Conservation (phyloP, 2,797 vertebrate species). For the Lithobates sylvaticus region DNA sequence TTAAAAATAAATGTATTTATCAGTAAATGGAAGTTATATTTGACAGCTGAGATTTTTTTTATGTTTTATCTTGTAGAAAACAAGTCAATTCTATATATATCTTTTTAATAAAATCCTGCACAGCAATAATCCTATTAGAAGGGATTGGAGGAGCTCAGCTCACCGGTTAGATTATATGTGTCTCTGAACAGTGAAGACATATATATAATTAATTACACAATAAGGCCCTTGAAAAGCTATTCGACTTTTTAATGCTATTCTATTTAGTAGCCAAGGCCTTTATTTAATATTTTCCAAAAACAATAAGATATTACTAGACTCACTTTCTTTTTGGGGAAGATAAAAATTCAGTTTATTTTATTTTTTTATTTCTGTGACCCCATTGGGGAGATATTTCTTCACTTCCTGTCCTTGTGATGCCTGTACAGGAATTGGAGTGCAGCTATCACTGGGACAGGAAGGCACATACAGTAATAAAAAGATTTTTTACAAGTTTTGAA, state of each 20-base stretch:
- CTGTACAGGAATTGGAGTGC: too few species aligned
- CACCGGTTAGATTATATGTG: constrained; percentile 19
- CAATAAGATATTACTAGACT: too few species aligned
- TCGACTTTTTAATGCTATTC: background rate
- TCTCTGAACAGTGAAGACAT: background rate
- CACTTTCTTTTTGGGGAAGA: too few species aligned
- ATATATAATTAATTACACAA: background rate
- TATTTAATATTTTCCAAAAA: too few species aligned
- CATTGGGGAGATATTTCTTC: too few species aligned
- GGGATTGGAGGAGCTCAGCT: constrained; percentile 59
- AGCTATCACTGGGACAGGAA: too few species aligned
- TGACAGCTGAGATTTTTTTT: background rate
- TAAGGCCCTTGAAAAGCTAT: background rate
- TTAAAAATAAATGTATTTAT: background rate
- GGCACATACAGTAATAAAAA: too few species aligned
- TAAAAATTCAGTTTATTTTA: too few species aligned
- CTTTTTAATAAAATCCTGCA: constrained; percentile 32
- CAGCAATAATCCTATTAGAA: constrained; percentile 69
- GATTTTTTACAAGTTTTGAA: too few species aligned
- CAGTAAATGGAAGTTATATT: background rate
- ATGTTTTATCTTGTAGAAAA: background rate
- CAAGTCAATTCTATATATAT: background rate
- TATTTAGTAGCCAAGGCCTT: too few species aligned
- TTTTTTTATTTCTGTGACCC: too few species aligned
- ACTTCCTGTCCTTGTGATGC: too few species aligned